These are phyloP conservation scores for Cotesia chilonis DNA, from an alignment of 1,140 invertebrate species.

Conservation along the genomic window DNA sequence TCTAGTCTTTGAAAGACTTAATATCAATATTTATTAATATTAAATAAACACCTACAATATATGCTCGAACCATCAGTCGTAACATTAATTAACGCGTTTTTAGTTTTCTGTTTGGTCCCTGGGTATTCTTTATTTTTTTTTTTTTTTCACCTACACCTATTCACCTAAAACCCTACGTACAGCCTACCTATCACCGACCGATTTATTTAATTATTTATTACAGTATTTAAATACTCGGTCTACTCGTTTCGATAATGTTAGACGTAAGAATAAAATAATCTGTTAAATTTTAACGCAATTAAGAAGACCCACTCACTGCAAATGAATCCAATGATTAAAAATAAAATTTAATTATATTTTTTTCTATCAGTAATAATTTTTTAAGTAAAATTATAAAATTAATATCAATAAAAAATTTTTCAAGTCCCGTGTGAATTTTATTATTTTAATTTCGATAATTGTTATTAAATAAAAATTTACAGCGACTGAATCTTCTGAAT, in stretches of 20 bases:
- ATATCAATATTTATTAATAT: not conserved
- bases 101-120: conserved; percentile 57
- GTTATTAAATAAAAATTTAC: no score
- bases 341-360: no score
- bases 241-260: no score
- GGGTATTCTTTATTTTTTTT: conserved; percentile 48
- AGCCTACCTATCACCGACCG: conserved; percentile 37
- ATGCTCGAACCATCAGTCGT: conserved; percentile 61
- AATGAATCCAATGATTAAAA: no score
- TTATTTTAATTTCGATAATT: no score
- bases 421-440: no score
- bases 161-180: conserved; percentile 33
- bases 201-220: conserved; percentile 7
- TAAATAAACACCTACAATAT: conserved; percentile 53
- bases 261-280: not conserved
- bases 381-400: no score
- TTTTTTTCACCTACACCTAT: conserved; percentile 8
- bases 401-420: no score
- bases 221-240: not conserved
- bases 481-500: no score
- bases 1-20: conserved; percentile 44
- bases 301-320: no score
- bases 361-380: no score
- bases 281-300: not conserved
- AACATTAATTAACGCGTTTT: conserved; percentile 44